Base-by-base conservation (phyloP, 2,797 vertebrate species). In the Pseudopleuronectes americanus region DNA sequence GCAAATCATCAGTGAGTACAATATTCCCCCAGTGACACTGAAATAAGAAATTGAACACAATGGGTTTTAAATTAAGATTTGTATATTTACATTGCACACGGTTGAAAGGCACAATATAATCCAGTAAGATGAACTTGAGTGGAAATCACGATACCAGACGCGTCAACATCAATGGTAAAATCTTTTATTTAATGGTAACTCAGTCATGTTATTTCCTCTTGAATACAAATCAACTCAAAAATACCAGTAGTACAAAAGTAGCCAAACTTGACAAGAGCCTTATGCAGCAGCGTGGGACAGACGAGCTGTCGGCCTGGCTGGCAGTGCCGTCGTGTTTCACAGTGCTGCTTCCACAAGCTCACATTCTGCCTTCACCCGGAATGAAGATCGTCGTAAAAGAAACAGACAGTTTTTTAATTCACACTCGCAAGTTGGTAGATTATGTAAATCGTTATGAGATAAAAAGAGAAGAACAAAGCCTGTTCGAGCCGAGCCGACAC, bases 141-240 rank as follows among this genome's bases (percentile, higher is more conserved):
- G 28, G 28, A 31, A 31, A 31, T 8, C 28, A 31, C 1, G 28
- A 45, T 1, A 43, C 17, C 7, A 38, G 19, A 74, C 33, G 51
- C 31, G 8, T 0, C 0, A 38, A 16, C 2, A 62, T 1, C n/a
- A 54, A 57, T 33, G 63, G 16, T 75, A 17, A 77, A 64, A 66
- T 68, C 52, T 31, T 79, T 78, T 84, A 76, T 84, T 82, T 64
- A 17, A 67, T 23, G 43, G 21, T 21, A 62, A 77, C 17, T 68
- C 59, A 63, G 10, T 53, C 19, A 58, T 49, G 28, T 47, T 65
- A 12, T 16, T 26, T 21, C n/a, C 22, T 41, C 14, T 17, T 21
- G 2, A 49, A 58, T 31, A 68, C 56, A 57, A 65, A 71, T 57
- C 8, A 56, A 71, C 17, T 68, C 14, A 24, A 45, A 70, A 70